phyloP scores from a whole-genome alignment of 2,888 invertebrate species.

The Eupithecia subumbrata region DNA sequence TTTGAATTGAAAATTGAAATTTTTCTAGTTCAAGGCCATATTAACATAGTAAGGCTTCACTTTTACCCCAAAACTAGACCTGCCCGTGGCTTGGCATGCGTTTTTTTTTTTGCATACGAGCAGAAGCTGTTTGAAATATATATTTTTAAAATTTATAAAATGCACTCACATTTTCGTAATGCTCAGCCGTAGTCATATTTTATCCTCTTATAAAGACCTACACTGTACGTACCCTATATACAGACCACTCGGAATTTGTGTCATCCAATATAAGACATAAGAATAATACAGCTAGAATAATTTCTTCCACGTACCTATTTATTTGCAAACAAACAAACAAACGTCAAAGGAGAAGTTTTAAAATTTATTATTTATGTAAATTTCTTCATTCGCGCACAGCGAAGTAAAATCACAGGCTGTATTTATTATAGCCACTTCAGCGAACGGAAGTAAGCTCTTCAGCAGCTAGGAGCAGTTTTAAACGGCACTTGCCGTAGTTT shows the following conservation, averaged over 20 bases:
- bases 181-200: not conserved
- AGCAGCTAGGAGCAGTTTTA: constrained; percentile 56
- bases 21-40: too few relatives aligned
- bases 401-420: constrained; percentile 56
- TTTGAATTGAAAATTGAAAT: too few relatives aligned
- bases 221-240: not conserved
- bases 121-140: too few relatives aligned
- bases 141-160: too few relatives aligned
- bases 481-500: constrained; percentile 54
- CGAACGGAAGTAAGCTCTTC: constrained; percentile 62
- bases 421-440: constrained; percentile 63
- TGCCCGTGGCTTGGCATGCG: too few relatives aligned
- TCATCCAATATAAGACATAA: not conserved
- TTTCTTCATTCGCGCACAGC: constrained; percentile 51
- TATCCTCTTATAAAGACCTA: not conserved
- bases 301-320: constrained; percentile 6
- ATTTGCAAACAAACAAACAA: constrained; percentile 28
- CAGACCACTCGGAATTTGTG: not conserved
- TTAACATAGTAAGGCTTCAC: too few relatives aligned
- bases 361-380: constrained; percentile 43
- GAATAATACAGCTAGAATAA: not conserved
- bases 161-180: not conserved
- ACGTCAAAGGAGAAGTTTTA: constrained; percentile 34
- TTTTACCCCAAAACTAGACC: too few relatives aligned
- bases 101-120: too few relatives aligned